A percentile compares a stretch with the other conserved stretches of the same genome.
These are phyloP conservation scores for Vulpes vulpes DNA, from an alignment of 2,113 vertebrate genomes.

Conservation along the genomic window DNA sequence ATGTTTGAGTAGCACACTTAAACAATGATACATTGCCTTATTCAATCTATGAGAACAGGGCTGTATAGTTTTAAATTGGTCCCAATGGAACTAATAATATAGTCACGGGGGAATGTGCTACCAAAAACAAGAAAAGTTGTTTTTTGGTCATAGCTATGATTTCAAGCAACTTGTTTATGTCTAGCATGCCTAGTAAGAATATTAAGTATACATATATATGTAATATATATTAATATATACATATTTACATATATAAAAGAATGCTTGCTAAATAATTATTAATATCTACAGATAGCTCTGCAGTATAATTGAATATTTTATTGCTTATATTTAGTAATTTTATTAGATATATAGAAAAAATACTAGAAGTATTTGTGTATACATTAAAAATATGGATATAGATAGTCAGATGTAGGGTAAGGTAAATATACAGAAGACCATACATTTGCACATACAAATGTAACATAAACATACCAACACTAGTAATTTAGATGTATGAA, in stretches of 20 bases:
- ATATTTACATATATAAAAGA: background rate
- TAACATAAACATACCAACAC: background rate
- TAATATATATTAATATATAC: background rate
- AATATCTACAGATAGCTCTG: background rate
- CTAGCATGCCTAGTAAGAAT: background rate
- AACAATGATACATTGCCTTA: constrained; percentile 27
- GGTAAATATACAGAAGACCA: background rate
- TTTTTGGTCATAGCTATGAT: background rate
- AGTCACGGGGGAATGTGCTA: constrained; percentile 22
- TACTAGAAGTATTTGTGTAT: background rate
- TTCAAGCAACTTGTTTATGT: constrained; percentile 19
- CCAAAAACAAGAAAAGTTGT: constrained; percentile 19
- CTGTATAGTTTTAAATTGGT: constrained; percentile 70
- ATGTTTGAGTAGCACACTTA: constrained; percentile 13
- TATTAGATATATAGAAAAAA: background rate
- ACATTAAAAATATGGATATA: background rate
- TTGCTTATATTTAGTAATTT: constrained; percentile 19
- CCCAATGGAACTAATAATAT: constrained; percentile 71
- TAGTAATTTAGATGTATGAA: background rate
- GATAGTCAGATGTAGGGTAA: background rate
- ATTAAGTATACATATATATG: background rate
- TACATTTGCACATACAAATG: background rate
- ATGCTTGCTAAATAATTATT: background rate
- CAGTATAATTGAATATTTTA: background rate
- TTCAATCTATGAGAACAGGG: background rate